Base-by-base conservation (phyloP, 2,888 invertebrate species). In the Creontiades dilutus region DNA sequence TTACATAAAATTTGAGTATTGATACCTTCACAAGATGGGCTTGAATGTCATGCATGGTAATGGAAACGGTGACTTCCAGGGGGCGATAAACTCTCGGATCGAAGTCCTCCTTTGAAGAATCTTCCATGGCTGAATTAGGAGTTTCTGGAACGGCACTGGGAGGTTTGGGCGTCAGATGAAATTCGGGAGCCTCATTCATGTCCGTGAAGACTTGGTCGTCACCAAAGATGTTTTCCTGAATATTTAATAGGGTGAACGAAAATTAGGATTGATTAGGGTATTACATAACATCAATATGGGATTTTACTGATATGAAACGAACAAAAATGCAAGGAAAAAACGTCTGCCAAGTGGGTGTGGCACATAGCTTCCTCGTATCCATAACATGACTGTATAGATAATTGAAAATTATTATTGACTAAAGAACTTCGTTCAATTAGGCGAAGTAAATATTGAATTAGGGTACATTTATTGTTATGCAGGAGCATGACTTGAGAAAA, bases 181-280 rank as follows among this genome's bases (percentile, higher is more conserved):
- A 90, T 90, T 91, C 91, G 13, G 91, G 92, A 37, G 92, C 91
- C 89, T 92, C 92, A 90, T 92, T 97, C 97, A 98, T 98, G 92
- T 99, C 98, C 0, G 97, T 97, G 93, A 98, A 98, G 37, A 95
- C 95, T 94, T 99, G 99, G 94, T 98, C 97, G 93, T 98, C 98
- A 0, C 99, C 99, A 93, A 99, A 98, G 92, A 99, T 98, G 93
- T 99, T 99, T 94, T 99, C 99, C 95, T 96, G 37, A 37, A 37
- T 76, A 27, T 23, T 76, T 14, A 27, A 76, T 9, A 23, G 76
- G n/a, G 27, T 76, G 27, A 76, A 76, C 57, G n/a, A 57, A n/a
- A 16, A n/a, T 57, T 57, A 7, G 7, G 37, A 7, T 37, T 37
- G 7, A 37, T 37, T 4, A 37, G 37, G 2, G 2, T 37, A 37